Percentiles rank a stretch among this genome's conserved stretches.
Evolutionary conservation across 2,797 vertebrate genomes (phyloP).

Genomic region (Knipowitschia caucasica): DNA sequence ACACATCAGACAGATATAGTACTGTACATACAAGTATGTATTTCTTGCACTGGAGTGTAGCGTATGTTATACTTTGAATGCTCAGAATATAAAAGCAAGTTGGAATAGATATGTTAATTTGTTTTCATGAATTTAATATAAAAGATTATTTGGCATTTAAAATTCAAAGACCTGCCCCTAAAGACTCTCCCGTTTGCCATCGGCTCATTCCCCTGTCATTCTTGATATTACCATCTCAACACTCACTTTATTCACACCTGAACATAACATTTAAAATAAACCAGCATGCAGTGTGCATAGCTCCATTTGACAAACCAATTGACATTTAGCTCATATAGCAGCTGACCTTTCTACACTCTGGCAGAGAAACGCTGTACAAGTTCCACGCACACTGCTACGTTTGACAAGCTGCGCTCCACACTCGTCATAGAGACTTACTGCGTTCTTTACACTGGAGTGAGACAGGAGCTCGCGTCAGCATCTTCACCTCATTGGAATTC

Average conservation of each 20-base stretch:
- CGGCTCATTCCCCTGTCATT: background rate
- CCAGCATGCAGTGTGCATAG: background rate
- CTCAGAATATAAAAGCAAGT: too few relatives aligned
- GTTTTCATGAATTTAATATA: too few relatives aligned
- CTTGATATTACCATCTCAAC: background rate
- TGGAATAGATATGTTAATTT: too few relatives aligned
- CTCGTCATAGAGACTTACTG: conserved; percentile 26
- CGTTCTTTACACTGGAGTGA: conserved; percentile 34
- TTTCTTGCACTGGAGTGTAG: too few relatives aligned
- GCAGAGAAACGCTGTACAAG: conserved; percentile 14
- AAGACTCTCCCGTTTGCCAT: too few relatives aligned
- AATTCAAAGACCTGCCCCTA: too few relatives aligned
- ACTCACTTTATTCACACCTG: background rate
- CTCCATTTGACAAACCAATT: conserved; percentile 22
- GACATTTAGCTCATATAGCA: conserved; percentile 29
- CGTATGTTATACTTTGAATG: too few relatives aligned
- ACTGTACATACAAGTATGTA: too few relatives aligned
- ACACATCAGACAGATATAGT: too few relatives aligned
- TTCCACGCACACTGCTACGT: conserved; percentile 21
- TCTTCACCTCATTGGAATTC: conserved; percentile 44
- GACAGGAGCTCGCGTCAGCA: conserved; percentile 45
- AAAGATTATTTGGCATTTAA: background rate
- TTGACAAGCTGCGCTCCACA: conserved; percentile 2
- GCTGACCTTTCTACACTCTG: conserved; percentile 38
- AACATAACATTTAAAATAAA: background rate